phyloP scores from a whole-genome alignment of 2,797 vertebrate genomes.

The Cossypha niveicapilla region DNA sequence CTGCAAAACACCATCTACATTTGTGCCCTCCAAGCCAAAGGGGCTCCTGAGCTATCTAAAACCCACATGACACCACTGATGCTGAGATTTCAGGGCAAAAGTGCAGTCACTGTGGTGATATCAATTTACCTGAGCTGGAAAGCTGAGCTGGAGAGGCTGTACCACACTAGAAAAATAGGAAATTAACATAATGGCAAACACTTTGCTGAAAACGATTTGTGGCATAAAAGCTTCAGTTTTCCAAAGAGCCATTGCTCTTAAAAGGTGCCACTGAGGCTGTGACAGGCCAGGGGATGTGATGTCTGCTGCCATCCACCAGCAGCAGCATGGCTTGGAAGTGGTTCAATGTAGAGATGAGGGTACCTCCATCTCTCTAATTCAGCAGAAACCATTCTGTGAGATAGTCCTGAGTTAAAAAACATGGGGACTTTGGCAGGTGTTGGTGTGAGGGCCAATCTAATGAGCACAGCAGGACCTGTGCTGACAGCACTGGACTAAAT shows the following conservation, averaged over 20 bases:
- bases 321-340: background rate
- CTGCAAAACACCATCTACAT: background rate
- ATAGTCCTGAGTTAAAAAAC: background rate
- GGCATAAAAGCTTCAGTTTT: background rate
- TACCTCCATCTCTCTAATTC: background rate
- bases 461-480: background rate
- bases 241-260: background rate
- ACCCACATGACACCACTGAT: fast-evolving
- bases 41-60: background rate
- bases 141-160: background rate
- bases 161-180: background rate
- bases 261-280: background rate
- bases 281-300: background rate
- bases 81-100: background rate
- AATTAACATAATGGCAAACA: background rate
- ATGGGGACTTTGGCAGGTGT: fast-evolving
- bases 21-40: background rate
- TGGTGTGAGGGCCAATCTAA: background rate
- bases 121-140: background rate
- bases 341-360: background rate
- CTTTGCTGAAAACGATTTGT: background rate
- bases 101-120: background rate
- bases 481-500: background rate
- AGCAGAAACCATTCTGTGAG: background rate
- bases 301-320: background rate